Base-by-base conservation (phyloP, 2,888 invertebrate genomes). In the Agrochola lychnidis region DNA sequence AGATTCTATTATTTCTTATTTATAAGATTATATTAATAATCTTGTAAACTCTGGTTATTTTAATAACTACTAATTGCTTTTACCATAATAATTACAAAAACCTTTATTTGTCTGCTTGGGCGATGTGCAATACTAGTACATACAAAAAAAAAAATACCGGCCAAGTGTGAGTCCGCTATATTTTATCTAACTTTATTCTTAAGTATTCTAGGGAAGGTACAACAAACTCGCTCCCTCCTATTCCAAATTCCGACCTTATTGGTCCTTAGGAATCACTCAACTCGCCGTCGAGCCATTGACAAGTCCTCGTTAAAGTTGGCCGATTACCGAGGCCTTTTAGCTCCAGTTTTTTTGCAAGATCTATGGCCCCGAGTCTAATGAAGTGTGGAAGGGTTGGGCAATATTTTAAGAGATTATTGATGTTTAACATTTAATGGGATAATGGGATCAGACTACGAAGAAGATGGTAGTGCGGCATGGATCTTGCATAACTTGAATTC, bases 281-380 rank as follows among this genome's bases (percentile, higher is more conserved):
- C 88, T 86, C 82, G 79, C 85, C 88, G 87, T 74, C 66, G 87
- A 91, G 87, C 87, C 91, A 92, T 91, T 93, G 94, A 94, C 94
- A 94, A 93, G 90, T 85, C 87, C 91, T 93, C 91, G 91, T 92
- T 92, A 88, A 94, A 94, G 93, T 94, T 94, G 88, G 70, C 87
- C 93, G 91, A 94, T 94, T 94, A 93, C 84, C 83, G 87, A 81
- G 81, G 86, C 88, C 89, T 90, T 92, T 87, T 79, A 74, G 69
- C 68, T n/a, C 12, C 57, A 56, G 70, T 66, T 83, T 86, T 68
- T 93, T 90, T 88, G 72, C 78, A 74, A 87, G 89, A 89, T 88
- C 89, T 86, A 56, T 88, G 82, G 82, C 79, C 76, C 72, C 70
- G 63, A 83, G 81, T 88, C 86, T 85, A 90, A 89, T 85, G 81